These are phyloP conservation scores for Ondatra zibethicus DNA, from an alignment of 2,113 vertebrate genomes.

Conservation along the genomic window DNA sequence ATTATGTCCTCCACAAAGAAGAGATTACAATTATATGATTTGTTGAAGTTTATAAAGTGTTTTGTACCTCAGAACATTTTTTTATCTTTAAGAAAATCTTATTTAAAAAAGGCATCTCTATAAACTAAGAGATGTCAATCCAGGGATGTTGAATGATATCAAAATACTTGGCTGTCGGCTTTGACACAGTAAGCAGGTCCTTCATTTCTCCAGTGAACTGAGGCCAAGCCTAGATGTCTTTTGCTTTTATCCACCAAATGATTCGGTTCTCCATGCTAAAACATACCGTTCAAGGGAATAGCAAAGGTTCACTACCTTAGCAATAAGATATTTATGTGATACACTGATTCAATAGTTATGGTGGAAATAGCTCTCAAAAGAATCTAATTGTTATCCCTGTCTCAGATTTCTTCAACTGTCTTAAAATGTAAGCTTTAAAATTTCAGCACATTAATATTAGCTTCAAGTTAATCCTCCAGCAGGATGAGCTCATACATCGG, in stretches of 20 bases:
- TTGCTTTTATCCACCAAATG: neutral
- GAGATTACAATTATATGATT: neutral
- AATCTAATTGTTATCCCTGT: neutral
- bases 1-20: neutral
- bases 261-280: neutral
- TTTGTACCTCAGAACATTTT: neutral
- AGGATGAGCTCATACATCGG: neutral
- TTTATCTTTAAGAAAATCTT: constrained; percentile 33
- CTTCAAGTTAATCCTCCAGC: neutral
- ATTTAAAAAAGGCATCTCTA: neutral
- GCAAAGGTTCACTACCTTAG: neutral
- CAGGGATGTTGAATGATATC: neutral
- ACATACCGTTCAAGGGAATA: neutral
- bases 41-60: neutral
- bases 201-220: neutral
- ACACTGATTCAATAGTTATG: neutral
- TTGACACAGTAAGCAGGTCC: neutral
- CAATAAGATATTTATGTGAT: neutral
- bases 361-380: neutral
- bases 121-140: neutral
- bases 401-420: neutral
- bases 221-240: neutral
- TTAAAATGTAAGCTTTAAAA: neutral
- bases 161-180: neutral
- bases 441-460: neutral